Percentiles rank a stretch among this genome's conserved stretches.
These are phyloP conservation scores for Halcyon senegalensis DNA, from an alignment of 2,113 vertebrate species.

Conservation along the genomic window DNA sequence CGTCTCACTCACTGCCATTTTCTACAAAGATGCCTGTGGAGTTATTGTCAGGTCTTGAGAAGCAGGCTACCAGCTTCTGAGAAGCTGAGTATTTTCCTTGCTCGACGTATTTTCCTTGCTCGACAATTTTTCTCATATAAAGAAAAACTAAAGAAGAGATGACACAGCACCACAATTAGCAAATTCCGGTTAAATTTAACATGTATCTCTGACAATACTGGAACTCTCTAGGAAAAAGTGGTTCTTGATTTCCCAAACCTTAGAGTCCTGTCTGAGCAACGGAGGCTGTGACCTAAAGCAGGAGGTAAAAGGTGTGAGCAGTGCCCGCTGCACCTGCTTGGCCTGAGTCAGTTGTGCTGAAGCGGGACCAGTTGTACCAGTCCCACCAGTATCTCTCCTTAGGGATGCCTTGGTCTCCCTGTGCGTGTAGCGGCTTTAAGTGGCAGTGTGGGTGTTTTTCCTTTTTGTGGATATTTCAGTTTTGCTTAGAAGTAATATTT, in stretches of 20 bases:
- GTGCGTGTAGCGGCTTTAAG: rapidly evolving
- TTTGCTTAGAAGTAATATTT: neutral
- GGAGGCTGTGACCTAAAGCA: neutral
- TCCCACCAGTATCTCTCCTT: neutral
- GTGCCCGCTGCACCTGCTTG: rapidly evolving
- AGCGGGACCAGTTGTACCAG: neutral
- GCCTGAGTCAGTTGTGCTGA: neutral
- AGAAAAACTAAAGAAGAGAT: neutral
- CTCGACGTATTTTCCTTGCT: neutral
- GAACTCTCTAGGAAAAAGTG: neutral
- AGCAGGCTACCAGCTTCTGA: neutral
- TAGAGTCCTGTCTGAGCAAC: rapidly evolving
- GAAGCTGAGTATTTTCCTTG: neutral
- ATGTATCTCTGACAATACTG: neutral
- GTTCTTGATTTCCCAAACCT: neutral
- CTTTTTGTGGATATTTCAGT: neutral
- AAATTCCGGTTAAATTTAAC: neutral
- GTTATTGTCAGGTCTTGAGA: neutral
- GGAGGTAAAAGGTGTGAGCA: neutral
- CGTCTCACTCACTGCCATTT: neutral
- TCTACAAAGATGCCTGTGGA: neutral
- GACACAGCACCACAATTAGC: neutral
- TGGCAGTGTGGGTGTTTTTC: neutral
- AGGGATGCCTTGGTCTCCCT: rapidly evolving
- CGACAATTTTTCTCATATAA: neutral